A percentile compares a stretch with the other conserved stretches of the same genome.
These are phyloP conservation scores for Vireo griseus DNA, from an alignment of 2,797 vertebrate species.

Conservation along the genomic window DNA sequence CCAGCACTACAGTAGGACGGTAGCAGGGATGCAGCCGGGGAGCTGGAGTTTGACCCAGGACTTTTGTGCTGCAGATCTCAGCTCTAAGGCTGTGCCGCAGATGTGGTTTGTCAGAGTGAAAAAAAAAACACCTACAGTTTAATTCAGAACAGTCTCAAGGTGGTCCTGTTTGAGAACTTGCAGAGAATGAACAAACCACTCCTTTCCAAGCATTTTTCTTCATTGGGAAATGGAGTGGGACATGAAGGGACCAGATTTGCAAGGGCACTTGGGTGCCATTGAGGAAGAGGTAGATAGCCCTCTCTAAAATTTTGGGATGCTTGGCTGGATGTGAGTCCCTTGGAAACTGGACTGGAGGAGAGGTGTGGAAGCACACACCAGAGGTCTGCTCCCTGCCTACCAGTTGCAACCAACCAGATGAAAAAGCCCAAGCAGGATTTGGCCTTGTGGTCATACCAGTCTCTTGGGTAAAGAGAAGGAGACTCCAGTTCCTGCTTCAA, in stretches of 20 bases:
- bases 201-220: background rate
- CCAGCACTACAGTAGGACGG: background rate
- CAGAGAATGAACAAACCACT: background rate
- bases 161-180: background rate
- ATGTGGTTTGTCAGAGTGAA: background rate
- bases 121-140: background rate
- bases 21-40: background rate
- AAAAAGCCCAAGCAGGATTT: background rate
- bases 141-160: background rate
- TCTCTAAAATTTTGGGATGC: slow-evolving; percentile 15
- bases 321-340: background rate
- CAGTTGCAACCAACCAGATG: background rate
- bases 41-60: slow-evolving; percentile 37
- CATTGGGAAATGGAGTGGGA: background rate
- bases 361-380: background rate
- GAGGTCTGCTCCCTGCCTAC: background rate
- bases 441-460: background rate
- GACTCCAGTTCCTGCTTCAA: background rate
- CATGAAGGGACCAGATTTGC: slow-evolving; percentile 6
- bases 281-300: slow-evolving; percentile 62
- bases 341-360: background rate
- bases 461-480: background rate
- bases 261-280: slow-evolving; percentile 61
- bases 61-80: slow-evolving; percentile 40
- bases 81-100: slow-evolving; percentile 14